Evolutionary conservation across 2,113 vertebrate species (phyloP).

Genomic region (Leuciscus idus): DNA sequence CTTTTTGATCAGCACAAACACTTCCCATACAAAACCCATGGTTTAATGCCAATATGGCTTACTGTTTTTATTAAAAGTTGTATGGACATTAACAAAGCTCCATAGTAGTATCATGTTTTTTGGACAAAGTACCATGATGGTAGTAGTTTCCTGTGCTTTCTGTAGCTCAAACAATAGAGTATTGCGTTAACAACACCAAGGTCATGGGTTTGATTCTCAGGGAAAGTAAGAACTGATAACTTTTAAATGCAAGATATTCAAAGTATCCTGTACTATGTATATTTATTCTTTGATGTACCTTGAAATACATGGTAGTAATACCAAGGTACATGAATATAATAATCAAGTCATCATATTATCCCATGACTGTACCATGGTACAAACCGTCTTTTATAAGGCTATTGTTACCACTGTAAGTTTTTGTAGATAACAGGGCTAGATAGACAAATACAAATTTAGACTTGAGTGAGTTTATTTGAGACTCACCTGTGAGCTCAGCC

Average conservation of each 20-base stretch:
- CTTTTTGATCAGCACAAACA: not conserved
- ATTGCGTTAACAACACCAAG: too few relatives aligned
- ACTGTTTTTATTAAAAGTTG: too few relatives aligned
- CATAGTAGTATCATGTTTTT: too few relatives aligned
- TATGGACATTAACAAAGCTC: too few relatives aligned
- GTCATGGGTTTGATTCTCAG: too few relatives aligned
- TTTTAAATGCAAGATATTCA: too few relatives aligned
- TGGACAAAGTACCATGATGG: too few relatives aligned
- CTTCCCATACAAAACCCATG: not conserved
- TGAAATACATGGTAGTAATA: not conserved
- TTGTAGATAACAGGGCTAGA: not conserved
- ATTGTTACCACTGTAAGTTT: too few relatives aligned
- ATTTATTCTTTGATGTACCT: not conserved
- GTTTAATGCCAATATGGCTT: too few relatives aligned
- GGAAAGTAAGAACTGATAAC: too few relatives aligned
- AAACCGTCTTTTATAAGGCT: not conserved
- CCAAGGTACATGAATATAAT: not conserved
- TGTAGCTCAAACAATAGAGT: too few relatives aligned
- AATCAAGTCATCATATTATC: not conserved
- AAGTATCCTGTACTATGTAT: not conserved
- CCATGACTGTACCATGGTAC: not conserved
- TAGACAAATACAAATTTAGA: not conserved
- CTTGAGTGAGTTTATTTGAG: not conserved
- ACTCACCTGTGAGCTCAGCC: constrained; percentile 91
- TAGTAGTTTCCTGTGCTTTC: too few relatives aligned